A percentile compares a stretch with the other conserved stretches of the same genome.
Evolutionary conservation across 2,113 vertebrate species (phyloP).

Genomic region (Pseudois nayaur): DNA sequence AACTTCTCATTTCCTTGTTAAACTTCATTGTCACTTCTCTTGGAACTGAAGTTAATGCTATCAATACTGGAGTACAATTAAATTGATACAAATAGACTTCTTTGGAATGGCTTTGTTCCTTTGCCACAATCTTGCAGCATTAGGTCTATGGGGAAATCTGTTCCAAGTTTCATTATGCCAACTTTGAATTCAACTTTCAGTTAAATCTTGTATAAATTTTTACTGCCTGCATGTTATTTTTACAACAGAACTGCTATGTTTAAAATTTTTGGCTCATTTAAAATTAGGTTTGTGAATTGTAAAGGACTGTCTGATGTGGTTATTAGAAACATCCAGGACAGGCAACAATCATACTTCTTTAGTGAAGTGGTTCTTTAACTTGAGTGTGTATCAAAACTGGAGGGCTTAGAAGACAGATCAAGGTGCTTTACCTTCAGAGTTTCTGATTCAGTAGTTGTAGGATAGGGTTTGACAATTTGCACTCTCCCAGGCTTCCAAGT

Average conservation of each 20-base stretch:
- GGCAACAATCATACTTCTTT: background rate
- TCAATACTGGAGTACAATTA: background rate
- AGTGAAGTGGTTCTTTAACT: background rate
- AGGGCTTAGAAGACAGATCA: background rate
- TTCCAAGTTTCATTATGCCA: constrained; percentile 33
- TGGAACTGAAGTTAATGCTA: constrained; percentile 1
- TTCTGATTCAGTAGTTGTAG: background rate
- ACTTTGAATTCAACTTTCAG: constrained; percentile 5
- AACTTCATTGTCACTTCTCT: background rate
- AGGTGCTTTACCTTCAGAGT: background rate
- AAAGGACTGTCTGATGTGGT: background rate
- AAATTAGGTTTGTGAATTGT: background rate
- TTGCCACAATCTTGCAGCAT: background rate
- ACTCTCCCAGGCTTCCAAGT: background rate
- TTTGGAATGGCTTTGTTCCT: background rate
- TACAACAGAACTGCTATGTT: background rate
- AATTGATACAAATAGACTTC: background rate
- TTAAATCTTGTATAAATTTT: constrained; percentile 31
- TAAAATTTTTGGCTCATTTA: background rate
- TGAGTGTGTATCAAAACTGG: background rate
- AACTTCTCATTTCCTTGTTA: background rate
- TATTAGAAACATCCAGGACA: background rate
- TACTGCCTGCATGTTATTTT: background rate
- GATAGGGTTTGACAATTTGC: background rate
- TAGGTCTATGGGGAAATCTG: background rate